Base-by-base conservation (phyloP, 2,797 vertebrate genomes). In the Choloepus didactylus region DNA sequence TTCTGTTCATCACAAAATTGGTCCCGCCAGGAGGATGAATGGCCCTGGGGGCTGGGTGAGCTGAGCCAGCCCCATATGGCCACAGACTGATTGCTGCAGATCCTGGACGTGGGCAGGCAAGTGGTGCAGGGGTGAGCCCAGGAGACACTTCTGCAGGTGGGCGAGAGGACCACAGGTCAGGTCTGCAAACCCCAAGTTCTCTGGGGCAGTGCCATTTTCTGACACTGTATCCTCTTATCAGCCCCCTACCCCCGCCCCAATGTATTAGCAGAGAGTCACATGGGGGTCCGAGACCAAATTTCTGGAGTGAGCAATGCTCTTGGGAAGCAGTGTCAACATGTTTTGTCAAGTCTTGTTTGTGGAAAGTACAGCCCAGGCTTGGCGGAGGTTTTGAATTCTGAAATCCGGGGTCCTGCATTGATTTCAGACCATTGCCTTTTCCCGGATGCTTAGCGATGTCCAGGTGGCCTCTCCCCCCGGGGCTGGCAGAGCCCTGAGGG, bases 181-280 rank as follows among this genome's bases (percentile, higher is more conserved):
- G 35, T 23, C 54, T 70, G 38, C 5, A 9, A 18, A 41, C 25
- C 19, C 35, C 49, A 21, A 3, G 21, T 19, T 46, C 46, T 77
- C 21, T 4, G 31, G n/a, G 35, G 3, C 19, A 62, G 27, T 2
- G 6, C 3, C 44, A 9, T 4, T 0, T 44, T 64, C 44, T 51
- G 46, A 62, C 73, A 23, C n/a, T 1, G n/a, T 5, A 1, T 67
- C 9, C 16, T 0, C 1, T 29, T 9, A 0, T 0, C 9, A 9
- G 1, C 6, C 7, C 27, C n/a, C 11, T 9, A 25, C 25, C 9
- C 7, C 27, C n/a, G 6, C 11, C 29, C 25, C 9, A 19, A 29
- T 6, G 35, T 19, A 25, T 0, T 3, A 70, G 56, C 19, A 51
- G 51, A 4, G 18, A 38, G 9, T 31, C 35, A 29, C 4, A 5